phyloP scores from a whole-genome alignment of 1,140 invertebrate genomes.

The Eubasilissa regina region DNA sequence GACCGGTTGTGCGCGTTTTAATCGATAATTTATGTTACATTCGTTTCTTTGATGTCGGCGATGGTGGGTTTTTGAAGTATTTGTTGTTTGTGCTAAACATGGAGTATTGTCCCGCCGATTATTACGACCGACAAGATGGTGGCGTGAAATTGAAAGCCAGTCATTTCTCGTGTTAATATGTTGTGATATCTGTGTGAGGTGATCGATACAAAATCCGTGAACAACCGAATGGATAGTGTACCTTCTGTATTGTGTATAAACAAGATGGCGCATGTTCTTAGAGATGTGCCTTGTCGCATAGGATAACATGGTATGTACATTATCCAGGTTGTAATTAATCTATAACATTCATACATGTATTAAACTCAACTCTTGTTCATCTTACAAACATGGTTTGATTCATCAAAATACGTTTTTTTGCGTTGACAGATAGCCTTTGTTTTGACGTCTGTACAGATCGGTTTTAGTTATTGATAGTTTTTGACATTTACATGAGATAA shows the following conservation, averaged over 20 bases:
- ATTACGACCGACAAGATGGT: conserved; percentile 1
- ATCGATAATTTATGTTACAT: conserved; percentile 51
- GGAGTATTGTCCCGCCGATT: conserved; percentile 13
- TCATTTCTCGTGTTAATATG: conserved; percentile 25
- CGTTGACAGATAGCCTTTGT: conserved; percentile 44
- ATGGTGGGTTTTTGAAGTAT: conserved; percentile 33
- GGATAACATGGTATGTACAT: conserved; percentile 50
- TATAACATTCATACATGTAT: neutral
- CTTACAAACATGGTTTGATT: conserved; percentile 2
- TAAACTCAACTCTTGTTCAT: neutral
- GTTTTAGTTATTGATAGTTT: neutral
- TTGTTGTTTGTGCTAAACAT: conserved; percentile 35
- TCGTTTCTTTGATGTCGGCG: conserved; percentile 37
- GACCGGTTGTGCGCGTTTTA: conserved; percentile 35
- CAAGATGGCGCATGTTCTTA: conserved; percentile 49
- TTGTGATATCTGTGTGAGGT: conserved; percentile 41
- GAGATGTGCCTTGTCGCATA: conserved; percentile 44
- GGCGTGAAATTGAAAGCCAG: neutral
- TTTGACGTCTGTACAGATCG: conserved; percentile 4
- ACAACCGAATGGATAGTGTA: conserved; percentile 46
- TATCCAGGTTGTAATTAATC: conserved; percentile 6
- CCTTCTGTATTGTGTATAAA: conserved; percentile 50
- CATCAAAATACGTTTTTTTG: conserved; percentile 12
- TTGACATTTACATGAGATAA: neutral
- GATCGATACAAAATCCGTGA: conserved; percentile 37